phyloP scores from a whole-genome alignment of 2,113 vertebrate species.

The Columbina picui region DNA sequence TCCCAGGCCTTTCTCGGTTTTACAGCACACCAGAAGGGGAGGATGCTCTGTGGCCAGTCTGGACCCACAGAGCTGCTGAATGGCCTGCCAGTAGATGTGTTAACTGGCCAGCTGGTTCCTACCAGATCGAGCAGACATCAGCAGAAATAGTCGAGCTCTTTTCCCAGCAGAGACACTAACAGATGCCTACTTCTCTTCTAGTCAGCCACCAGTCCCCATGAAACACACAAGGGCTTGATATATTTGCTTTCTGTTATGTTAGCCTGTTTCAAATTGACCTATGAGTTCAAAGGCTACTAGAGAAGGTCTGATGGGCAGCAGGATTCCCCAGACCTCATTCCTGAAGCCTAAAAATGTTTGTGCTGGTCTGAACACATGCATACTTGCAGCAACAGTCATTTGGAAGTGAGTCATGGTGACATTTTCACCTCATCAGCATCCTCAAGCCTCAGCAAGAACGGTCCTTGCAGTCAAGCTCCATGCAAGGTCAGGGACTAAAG shows the following conservation, averaged over 20 bases:
- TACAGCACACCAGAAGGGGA: background rate
- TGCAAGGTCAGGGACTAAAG: background rate
- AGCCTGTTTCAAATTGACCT: background rate
- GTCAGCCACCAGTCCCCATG: background rate
- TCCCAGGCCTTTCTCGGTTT: background rate
- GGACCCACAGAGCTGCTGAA: background rate
- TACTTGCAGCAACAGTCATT: background rate
- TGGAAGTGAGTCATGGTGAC: background rate
- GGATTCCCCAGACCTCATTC: background rate
- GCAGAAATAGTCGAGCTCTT: background rate
- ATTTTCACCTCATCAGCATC: background rate
- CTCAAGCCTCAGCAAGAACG: background rate
- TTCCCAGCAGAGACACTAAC: background rate
- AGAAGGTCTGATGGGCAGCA: background rate
- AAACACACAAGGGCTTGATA: background rate
- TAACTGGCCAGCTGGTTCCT: background rate
- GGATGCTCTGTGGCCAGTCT: rapidly evolving
- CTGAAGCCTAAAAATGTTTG: background rate
- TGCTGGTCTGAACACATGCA: rapidly evolving
- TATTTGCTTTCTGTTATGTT: background rate
- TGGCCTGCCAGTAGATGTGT: background rate
- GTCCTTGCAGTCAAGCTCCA: background rate
- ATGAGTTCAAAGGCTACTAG: background rate
- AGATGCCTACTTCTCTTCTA: background rate
- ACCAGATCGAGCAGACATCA: background rate